These are phyloP conservation scores for Sphinx pinastri DNA, from an alignment of 2,888 invertebrate species.

Conservation along the genomic window DNA sequence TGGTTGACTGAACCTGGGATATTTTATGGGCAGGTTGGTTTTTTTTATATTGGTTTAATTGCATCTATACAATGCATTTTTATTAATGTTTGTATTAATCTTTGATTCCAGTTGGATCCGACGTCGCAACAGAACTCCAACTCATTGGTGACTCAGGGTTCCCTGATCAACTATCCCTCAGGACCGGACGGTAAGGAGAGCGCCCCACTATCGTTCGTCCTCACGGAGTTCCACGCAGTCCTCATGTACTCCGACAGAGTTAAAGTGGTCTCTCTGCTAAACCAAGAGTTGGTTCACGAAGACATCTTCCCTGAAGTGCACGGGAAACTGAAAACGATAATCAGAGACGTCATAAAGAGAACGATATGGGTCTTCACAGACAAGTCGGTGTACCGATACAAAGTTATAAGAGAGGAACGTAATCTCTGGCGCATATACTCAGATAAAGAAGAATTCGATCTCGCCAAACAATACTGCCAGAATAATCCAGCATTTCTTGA, in stretches of 20 bases:
- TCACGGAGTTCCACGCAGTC: conserved; percentile 96
- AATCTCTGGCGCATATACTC: conserved; percentile 96
- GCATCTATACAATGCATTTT: background rate
- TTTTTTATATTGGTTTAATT: conserved; percentile 7
- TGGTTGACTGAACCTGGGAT: conserved; percentile 95
- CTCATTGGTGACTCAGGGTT: conserved; percentile 74
- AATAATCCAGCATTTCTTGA: conserved; percentile 92
- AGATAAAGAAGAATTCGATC: conserved; percentile 92
- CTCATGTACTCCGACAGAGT: conserved; percentile 92
- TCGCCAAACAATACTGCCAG: conserved; percentile 93
- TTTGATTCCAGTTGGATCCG: conserved; percentile 74
- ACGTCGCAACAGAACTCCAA: conserved; percentile 77
- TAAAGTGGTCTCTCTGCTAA: conserved; percentile 92
- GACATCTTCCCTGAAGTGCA: conserved; percentile 92
- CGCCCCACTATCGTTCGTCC: conserved; percentile 89
- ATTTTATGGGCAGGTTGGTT: conserved; percentile 88
- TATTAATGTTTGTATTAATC: background rate
- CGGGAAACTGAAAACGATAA: conserved; percentile 91
- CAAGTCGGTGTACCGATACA: conserved; percentile 92
- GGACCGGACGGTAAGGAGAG: conserved; percentile 67
- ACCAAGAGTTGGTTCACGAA: conserved; percentile 93
- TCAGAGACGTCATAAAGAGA: conserved; percentile 90
- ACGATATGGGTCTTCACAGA: conserved; percentile 95
- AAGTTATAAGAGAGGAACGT: conserved; percentile 91
- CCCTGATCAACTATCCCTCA: conserved; percentile 69